Conservation (phyloP, 2,888 invertebrate genomes). For the Monochamus alternatus region DNA sequence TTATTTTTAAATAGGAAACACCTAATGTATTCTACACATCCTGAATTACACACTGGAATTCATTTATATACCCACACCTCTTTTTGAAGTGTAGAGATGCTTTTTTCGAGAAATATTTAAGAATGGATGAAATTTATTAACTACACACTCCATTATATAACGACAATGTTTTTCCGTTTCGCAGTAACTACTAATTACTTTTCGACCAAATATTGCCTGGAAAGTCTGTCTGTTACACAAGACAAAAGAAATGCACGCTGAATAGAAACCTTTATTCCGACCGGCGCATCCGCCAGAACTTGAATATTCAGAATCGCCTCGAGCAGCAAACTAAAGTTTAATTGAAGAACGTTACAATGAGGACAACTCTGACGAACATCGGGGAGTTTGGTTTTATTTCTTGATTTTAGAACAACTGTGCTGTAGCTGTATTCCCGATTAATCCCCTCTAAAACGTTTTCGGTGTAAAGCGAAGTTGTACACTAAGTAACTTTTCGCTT, state of each 20-base stretch:
- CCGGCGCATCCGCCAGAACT: conserved; percentile 34
- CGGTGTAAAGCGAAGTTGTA: conserved; percentile 33
- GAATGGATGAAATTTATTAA: too few relatives aligned
- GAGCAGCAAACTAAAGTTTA: conserved; percentile 25
- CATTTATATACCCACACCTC: too few relatives aligned
- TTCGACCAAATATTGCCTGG: background rate
- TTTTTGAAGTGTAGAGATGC: too few relatives aligned
- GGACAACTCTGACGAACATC: conserved; percentile 24
- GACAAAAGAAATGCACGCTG: background rate
- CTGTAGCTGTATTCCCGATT: conserved; percentile 4
- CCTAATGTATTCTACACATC: too few relatives aligned
- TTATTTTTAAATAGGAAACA: too few relatives aligned
- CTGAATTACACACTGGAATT: too few relatives aligned
- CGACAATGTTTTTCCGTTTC: background rate
- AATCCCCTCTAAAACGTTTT: conserved; percentile 42
- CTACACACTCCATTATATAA: too few relatives aligned
- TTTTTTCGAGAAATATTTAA: too few relatives aligned
- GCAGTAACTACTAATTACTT: background rate
- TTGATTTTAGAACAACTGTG: conserved; percentile 18
- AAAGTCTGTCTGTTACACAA: background rate
- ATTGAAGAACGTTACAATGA: conserved; percentile 24
- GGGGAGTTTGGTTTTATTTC: conserved; percentile 23
- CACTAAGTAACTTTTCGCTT: background rate
- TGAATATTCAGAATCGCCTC: conserved; percentile 13
- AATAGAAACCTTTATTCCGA: background rate